Conservation (phyloP, 1,140 invertebrate species). For the Idris sp. region DNA sequence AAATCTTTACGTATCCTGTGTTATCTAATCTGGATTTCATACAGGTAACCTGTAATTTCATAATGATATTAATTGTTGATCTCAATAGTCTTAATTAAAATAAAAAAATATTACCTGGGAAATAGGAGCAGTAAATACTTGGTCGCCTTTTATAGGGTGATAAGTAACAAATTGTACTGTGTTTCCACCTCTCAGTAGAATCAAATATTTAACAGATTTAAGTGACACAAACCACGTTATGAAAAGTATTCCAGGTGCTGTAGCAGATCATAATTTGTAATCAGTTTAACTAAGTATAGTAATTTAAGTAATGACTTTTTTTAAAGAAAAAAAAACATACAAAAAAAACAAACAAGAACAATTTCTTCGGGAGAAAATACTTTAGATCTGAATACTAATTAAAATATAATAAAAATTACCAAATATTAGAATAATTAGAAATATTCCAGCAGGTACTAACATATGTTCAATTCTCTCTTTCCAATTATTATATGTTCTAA, state of each 20-base stretch:
- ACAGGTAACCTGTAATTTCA: constrained; percentile 1
- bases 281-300: too few species aligned
- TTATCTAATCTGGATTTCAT: neutral
- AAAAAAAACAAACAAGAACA: too few species aligned
- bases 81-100: too few species aligned
- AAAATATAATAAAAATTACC: constrained; percentile 1
- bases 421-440: neutral
- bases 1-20: neutral
- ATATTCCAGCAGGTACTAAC: too few species aligned
- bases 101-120: constrained; percentile 6
- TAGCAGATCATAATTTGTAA: constrained; percentile 1
- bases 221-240: neutral
- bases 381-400: neutral
- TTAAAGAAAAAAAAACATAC: too few species aligned
- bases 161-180: constrained; percentile 12
- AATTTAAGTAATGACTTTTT: too few species aligned
- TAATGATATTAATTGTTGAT: too few species aligned
- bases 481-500: neutral
- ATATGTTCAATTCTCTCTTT: neutral
- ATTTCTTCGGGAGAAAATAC: too few species aligned
- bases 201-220: constrained; percentile 11
- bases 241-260: constrained; percentile 1
- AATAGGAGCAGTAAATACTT: neutral
- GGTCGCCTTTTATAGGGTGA: constrained; percentile 4
- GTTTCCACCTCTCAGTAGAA: constrained; percentile 15